Conservation (phyloP, 23 tunicate species). For the Halocynthia aurantium region DNA sequence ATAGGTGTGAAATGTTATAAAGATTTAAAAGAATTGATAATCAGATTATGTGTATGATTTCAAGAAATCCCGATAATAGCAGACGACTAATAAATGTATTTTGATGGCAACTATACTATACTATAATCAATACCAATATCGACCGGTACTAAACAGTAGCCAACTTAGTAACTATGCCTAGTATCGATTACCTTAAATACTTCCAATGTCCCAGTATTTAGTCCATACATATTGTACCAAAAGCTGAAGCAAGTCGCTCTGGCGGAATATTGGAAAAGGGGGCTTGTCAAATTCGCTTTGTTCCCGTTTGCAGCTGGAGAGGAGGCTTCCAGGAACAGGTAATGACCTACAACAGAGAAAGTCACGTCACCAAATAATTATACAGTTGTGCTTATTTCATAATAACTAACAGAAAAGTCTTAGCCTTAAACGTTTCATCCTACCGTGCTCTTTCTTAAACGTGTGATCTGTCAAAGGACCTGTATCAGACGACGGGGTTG, state of each 20-base stretch:
- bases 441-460: slow-evolving; percentile 41
- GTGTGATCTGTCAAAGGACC: slow-evolving; percentile 84
- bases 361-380: background rate
- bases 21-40: no score
- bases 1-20: no score
- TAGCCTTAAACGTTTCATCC: background rate
- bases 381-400: background rate
- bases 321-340: slow-evolving; percentile 71
- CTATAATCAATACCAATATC: no score
- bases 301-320: slow-evolving; percentile 71
- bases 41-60: no score
- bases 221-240: slow-evolving; percentile 80
- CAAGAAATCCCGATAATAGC: no score
- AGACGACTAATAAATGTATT: no score
- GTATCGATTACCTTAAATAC: slow-evolving; percentile 26
- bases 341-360: slow-evolving; percentile 32
- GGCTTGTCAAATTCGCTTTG: slow-evolving; percentile 52
- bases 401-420: no score
- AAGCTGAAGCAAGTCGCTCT: slow-evolving; percentile 50
- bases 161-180: no score
- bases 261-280: slow-evolving; percentile 28
- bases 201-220: slow-evolving; percentile 39
- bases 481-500: slow-evolving; percentile 45
- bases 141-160: no score
- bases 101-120: no score